Evolutionary conservation across 2,113 vertebrate genomes (phyloP), one percentile per base, ranked within the genome.

Genomic region (Hirundichthys speculiger): DNA sequence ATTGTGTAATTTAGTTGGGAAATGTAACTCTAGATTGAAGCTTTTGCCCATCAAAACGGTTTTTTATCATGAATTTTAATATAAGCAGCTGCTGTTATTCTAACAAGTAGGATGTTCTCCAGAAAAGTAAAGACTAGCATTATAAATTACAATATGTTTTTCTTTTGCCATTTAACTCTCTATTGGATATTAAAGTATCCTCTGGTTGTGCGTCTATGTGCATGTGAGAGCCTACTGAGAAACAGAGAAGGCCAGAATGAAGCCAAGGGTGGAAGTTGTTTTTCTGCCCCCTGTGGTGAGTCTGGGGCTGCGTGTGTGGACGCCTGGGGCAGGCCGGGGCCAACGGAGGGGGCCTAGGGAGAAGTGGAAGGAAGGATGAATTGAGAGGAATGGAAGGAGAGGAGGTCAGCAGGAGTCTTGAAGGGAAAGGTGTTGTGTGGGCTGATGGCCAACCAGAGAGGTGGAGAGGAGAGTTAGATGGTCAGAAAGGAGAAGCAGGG

Each of bases 251-350:
- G 72, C 45, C 71, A 52, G 56, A 61, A 69, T 39, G 62, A 73
- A 91, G 85, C 87, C 85, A 85, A 79, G 88, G 88, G 89, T 92
- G 89, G 86, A 91, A 89, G 90, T 93, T 92, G 91, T 91, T 92
- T 92, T 93, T 92, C 86, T 93, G 88, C 91, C 91, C 89, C 92
- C 92, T 90, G 84, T 61, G 70, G 92, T 81, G 83, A 79, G 79
- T 87, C 83, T 87, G 78, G 74, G 69, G 75, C 82, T 88, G 69
- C 75, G 71, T 83, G 85, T 74, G 76, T 58, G 71, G 63, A 55
- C 21, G 63, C 64, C 64, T 73, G 69, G 67, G 85, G 75, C 79
- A 88, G 91, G 89, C 90, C 81, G 82, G 84, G 90, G 92, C 88
- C 88, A 86, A 90, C 73, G 77, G 88, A 89, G 82, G 88, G 84